These are phyloP conservation scores for Parazoanthus atlanticus DNA, from an alignment of 92 coral and sea anemone genomes.

Conservation along the genomic window DNA sequence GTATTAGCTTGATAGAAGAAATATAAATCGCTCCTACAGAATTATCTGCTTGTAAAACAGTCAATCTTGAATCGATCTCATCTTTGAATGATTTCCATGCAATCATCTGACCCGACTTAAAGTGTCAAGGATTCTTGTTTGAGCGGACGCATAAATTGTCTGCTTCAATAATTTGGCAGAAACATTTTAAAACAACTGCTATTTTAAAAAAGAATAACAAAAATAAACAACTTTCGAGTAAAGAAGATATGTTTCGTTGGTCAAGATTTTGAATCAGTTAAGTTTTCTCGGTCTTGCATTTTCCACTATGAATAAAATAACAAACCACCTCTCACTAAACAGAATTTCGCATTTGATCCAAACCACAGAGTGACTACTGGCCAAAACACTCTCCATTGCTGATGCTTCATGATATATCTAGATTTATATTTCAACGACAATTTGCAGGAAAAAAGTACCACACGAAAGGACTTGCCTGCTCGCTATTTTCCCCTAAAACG, in stretches of 20 bases:
- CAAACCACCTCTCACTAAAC: neutral
- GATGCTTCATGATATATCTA: neutral
- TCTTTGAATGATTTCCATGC: neutral
- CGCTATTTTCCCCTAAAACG: neutral
- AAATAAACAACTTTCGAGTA: constrained; percentile 16
- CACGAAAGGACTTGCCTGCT: neutral
- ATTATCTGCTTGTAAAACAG: neutral
- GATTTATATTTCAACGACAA: neutral
- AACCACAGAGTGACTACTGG: too few relatives aligned
- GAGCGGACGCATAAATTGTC: constrained; percentile 28
- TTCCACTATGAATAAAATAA: neutral
- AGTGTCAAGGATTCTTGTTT: constrained; percentile 37
- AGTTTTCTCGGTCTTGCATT: constrained; percentile 10
- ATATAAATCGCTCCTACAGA: neutral
- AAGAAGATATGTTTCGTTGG: constrained; percentile 15
- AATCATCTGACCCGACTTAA: constrained; percentile 20
- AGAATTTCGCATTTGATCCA: neutral
- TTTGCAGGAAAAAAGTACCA: neutral
- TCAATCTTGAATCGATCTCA: neutral
- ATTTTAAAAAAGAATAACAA: neutral
- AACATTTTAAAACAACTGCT: neutral
- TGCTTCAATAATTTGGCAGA: constrained; percentile 10
- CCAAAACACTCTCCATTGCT: neutral
- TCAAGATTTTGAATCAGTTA: constrained; percentile 1
- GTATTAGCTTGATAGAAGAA: neutral